Evolutionary conservation across 1,140 invertebrate genomes (phyloP).

Genomic region (Pogonognathellus flavescens): DNA sequence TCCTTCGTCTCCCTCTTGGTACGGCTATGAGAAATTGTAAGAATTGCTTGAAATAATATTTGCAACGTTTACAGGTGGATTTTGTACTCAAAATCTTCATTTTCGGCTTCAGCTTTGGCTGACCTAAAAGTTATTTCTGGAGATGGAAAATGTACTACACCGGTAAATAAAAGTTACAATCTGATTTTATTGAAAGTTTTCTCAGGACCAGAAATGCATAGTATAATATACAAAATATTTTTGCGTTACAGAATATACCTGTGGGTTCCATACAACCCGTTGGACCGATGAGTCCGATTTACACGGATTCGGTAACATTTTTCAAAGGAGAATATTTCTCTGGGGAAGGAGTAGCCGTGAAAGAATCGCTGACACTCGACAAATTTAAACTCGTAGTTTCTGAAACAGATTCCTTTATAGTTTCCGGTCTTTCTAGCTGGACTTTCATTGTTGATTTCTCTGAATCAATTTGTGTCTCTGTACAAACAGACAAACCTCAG

Average conservation of each 20-base stretch:
- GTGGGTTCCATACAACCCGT: not conserved
- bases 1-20: not conserved
- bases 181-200: not conserved
- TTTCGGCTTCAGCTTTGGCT: not conserved
- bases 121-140: not conserved
- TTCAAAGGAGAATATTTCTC: not conserved
- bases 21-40: not conserved
- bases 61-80: not conserved
- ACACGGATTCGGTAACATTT: not conserved
- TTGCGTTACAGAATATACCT: not conserved
- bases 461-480: not conserved
- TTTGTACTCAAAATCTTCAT: not conserved
- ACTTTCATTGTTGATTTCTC: constrained; percentile 1
- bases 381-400: not conserved
- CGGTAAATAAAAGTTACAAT: not conserved
- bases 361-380: not conserved
- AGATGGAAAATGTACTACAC: not conserved
- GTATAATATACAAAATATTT: not conserved
- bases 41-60: not conserved
- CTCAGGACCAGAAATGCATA: not conserved
- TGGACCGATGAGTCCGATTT: not conserved
- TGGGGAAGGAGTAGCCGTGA: not conserved
- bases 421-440: not conserved
- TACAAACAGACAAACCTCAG: not conserved
- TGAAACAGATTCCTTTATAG: not conserved